A percentile compares a stretch with the other conserved stretches of the same genome.
Conservation (phyloP, 2,888 invertebrate genomes). For the Torymus texanus region DNA sequence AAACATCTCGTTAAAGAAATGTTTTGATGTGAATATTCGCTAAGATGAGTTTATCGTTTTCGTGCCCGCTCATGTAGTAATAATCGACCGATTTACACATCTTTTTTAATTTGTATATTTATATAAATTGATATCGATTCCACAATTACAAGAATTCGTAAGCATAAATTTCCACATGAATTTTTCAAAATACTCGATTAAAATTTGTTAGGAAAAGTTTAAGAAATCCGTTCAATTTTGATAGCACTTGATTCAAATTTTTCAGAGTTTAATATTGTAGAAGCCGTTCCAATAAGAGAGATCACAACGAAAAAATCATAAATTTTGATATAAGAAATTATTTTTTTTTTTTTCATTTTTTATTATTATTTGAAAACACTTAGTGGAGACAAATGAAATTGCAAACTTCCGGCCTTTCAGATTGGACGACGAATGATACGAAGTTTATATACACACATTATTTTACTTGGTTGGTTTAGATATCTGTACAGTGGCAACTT, state of each 20-base stretch:
- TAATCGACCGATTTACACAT: slow-evolving; percentile 23
- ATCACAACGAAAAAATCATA: slow-evolving; percentile 3
- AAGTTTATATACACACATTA: slow-evolving; percentile 43
- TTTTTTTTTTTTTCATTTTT: neutral
- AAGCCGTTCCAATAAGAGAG: slow-evolving; percentile 13
- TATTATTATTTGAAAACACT: slow-evolving; percentile 29
- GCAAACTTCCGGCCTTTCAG: slow-evolving; percentile 9
- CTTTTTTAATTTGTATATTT: slow-evolving; percentile 32
- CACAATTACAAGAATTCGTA: slow-evolving; percentile 33
- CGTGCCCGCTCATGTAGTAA: slow-evolving; percentile 18
- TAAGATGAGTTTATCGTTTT: slow-evolving; percentile 21
- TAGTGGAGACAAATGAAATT: slow-evolving; percentile 28
- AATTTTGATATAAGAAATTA: neutral
- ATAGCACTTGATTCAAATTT: neutral
- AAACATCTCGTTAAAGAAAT: neutral
- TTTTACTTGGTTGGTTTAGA: slow-evolving; percentile 23
- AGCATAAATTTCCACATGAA: slow-evolving; percentile 24
- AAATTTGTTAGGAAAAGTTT: slow-evolving; percentile 9
- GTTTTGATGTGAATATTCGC: neutral
- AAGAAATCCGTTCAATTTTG: neutral
- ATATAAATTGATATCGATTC: slow-evolving; percentile 43
- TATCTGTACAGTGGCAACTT: slow-evolving; percentile 48
- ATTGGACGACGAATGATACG: slow-evolving; percentile 35
- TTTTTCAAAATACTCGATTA: neutral
- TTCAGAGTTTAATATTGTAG: neutral